Evolutionary conservation across 2,113 vertebrate species (phyloP), one percentile per base, ranked within the genome.

Genomic region (Athene noctua): DNA sequence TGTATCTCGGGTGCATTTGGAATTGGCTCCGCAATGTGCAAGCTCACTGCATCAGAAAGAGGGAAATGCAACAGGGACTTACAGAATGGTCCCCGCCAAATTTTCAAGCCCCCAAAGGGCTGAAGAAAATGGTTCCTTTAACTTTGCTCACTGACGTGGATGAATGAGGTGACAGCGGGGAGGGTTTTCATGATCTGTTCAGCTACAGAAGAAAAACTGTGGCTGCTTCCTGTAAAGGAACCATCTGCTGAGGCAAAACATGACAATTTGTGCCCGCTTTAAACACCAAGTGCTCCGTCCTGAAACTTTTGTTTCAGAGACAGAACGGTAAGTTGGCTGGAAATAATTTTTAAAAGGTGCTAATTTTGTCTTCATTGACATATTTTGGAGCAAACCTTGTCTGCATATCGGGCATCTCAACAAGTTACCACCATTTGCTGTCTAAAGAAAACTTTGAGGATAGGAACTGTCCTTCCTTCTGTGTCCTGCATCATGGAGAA

Each of bases 151-250:
- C 57, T 16, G 21, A 26, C 5, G 3, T 51, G 52, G 38, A 58
- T 52, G 16, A 65, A 18, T 36, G 72, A 88, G 67, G 72, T 0
- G 1, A 22, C 36, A 74, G 65, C 1, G 6, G 51, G 51, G 46
- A 94, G 38, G 29, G 44, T 19, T 96, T 90, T 94, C 0, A 0
- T 89, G n/a, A 75, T 32, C 52, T 91, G 47, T 63, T 87, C 10
- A 7, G 51, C 44, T 91, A 67, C 61, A 84, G 65, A 94, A 92
- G 61, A 81, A 91, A 88, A 84, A 40, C 72, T 62, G 67, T 77
- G 81, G 49, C 23, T 49, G 77, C 20, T 96, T 97, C 96, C 92
- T 96, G 82, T 90, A 67, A 95, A 88, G 67, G 38, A 95, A 23
- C 77, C 0, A 0, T 57, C 61, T 59, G 61, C 73, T 87, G 77